Percentiles rank a stretch among this genome's conserved stretches.
phyloP scores from a whole-genome alignment of 2,797 vertebrate species.

The Strix occidentalis region DNA sequence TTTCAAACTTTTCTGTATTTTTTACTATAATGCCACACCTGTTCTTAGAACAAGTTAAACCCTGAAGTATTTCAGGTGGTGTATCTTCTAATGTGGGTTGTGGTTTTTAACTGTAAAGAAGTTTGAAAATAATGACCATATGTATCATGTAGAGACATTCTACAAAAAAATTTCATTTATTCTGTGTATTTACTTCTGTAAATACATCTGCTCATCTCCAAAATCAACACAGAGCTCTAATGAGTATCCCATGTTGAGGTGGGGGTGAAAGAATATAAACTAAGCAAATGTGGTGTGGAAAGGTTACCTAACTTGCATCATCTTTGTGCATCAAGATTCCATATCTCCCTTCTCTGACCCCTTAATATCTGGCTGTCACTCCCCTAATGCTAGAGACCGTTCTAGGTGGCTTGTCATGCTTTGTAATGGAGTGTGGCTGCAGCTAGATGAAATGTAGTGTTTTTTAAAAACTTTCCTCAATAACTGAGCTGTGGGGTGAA shows the following conservation, averaged over 20 bases:
- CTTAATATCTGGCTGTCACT: background rate
- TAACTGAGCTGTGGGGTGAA: background rate
- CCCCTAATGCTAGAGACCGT: background rate
- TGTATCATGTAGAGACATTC: background rate
- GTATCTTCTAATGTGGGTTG: background rate
- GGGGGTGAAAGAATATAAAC: background rate
- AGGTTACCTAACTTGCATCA: background rate
- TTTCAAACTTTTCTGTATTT: background rate
- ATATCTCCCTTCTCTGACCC: background rate
- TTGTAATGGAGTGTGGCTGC: background rate
- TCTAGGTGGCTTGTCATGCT: background rate
- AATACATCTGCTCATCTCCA: background rate
- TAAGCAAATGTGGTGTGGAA: background rate
- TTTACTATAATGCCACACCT: background rate
- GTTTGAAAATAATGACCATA: background rate
- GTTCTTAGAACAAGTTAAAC: background rate
- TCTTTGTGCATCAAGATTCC: background rate
- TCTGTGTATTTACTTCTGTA: background rate
- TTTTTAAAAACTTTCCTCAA: background rate
- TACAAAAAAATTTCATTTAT: background rate
- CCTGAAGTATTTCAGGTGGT: background rate
- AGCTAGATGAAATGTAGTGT: background rate
- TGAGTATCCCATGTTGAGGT: background rate
- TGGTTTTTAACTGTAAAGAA: background rate
- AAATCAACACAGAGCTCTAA: background rate